phyloP scores from a whole-genome alignment of 1,140 invertebrate species.

The Onthophagus taurus region DNA sequence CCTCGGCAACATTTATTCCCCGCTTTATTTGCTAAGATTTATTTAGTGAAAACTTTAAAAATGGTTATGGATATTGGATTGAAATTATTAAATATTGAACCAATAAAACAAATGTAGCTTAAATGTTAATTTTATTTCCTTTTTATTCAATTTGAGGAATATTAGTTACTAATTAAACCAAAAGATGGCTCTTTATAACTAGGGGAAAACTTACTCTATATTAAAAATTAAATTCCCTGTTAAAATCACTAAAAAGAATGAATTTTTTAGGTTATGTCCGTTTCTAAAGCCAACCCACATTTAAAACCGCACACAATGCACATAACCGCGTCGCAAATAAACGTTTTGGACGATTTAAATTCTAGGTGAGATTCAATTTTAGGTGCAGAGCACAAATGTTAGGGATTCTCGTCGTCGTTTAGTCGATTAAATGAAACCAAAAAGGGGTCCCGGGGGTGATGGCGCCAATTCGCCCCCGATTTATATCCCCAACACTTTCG shows the following conservation, averaged over 20 bases:
- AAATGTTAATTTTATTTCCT: too few species aligned
- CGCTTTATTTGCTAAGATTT: constrained; percentile 53
- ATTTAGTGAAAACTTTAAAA: constrained; percentile 52
- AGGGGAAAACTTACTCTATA: too few species aligned
- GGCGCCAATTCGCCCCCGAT: background rate
- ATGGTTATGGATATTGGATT: constrained; percentile 52
- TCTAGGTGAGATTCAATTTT: too few species aligned
- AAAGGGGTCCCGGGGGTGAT: background rate
- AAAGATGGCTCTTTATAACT: too few species aligned
- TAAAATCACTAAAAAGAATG: too few species aligned
- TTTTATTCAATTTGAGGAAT: too few species aligned
- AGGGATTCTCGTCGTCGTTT: background rate
- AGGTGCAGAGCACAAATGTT: too few species aligned
- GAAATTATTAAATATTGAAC: constrained; percentile 50
- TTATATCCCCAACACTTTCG: background rate
- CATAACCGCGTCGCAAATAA: too few species aligned
- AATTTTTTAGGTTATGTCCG: background rate
- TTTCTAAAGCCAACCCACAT: background rate
- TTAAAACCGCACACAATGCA: too few species aligned
- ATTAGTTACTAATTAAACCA: too few species aligned
- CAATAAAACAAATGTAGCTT: constrained; percentile 56
- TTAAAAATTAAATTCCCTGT: too few species aligned
- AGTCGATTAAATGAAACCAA: constrained; percentile 2
- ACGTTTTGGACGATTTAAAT: too few species aligned
- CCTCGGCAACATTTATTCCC: constrained; percentile 51